A percentile compares a stretch with the other conserved stretches of the same genome.
These are phyloP conservation scores for Ephestia elutella DNA, from an alignment of 1,140 invertebrate genomes.

Conservation along the genomic window DNA sequence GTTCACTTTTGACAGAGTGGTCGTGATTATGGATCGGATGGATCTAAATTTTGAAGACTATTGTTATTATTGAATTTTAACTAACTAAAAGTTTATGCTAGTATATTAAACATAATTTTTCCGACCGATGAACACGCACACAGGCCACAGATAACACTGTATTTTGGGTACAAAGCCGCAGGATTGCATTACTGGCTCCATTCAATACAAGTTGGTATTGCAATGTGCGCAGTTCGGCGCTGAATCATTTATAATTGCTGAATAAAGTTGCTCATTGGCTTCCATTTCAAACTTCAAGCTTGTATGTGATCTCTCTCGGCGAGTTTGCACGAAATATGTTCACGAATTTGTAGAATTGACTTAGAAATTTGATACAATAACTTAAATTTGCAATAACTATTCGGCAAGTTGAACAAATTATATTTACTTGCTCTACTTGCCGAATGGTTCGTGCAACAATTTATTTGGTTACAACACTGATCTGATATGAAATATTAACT, in stretches of 20 bases:
- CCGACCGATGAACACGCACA: slow-evolving; percentile 45
- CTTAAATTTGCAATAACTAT: no score
- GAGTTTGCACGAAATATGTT: not conserved
- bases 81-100: no score
- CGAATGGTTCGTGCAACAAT: no score
- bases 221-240: slow-evolving; percentile 30
- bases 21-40: no score
- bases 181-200: slow-evolving; percentile 64
- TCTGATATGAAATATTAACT: no score
- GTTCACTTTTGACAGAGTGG: no score
- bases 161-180: slow-evolving; percentile 40
- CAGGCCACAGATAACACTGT: not conserved
- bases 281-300: not conserved
- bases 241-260: slow-evolving; percentile 36
- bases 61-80: no score
- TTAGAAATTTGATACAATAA: not conserved
- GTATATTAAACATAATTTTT: not conserved
- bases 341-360: not conserved
- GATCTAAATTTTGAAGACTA: no score
- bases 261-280: slow-evolving; percentile 21
- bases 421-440: no score
- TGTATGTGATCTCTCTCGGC: not conserved
- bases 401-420: no score
- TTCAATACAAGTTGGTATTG: slow-evolving; percentile 52
- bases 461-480: no score